Conservation (phyloP, 1,140 invertebrate species). For the Nomia melanderi region DNA sequence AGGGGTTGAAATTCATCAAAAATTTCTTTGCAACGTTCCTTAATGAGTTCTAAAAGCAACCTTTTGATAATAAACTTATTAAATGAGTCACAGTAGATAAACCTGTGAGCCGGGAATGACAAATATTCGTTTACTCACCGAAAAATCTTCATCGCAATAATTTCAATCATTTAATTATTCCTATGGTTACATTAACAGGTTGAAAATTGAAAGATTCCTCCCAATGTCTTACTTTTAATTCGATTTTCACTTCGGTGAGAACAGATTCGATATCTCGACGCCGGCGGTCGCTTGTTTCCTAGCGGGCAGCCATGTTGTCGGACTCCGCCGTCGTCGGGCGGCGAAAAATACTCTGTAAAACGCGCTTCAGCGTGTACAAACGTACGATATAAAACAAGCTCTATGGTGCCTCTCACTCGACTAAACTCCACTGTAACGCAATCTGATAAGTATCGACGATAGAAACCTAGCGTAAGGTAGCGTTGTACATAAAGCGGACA, state of each 20-base stretch:
- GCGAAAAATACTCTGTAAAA: conserved; percentile 53
- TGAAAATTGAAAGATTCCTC: no score
- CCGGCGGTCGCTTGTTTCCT: neutral
- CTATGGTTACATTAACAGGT: no score
- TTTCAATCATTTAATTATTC: no score
- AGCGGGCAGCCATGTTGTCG: neutral
- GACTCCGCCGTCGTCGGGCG: neutral
- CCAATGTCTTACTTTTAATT: neutral
- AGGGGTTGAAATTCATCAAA: neutral
- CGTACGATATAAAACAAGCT: conserved; percentile 56
- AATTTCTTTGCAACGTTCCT: no score
- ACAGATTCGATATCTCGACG: no score
- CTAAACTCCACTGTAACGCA: conserved; percentile 61
- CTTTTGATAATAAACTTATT: no score
- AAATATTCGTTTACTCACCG: no score
- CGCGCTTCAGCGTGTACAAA: conserved; percentile 56
- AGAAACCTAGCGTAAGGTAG: conserved; percentile 44
- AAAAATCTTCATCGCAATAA: no score
- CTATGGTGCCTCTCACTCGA: conserved; percentile 70
- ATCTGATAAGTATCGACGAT: conserved; percentile 25
- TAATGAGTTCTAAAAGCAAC: no score
- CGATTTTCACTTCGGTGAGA: no score
- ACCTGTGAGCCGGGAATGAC: no score
- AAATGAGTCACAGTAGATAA: no score
- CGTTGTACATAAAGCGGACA: conserved; percentile 24